Evolutionary conservation across 64 coral and sea anemone species (phyloP).

Genomic region (Montipora sp.): DNA sequence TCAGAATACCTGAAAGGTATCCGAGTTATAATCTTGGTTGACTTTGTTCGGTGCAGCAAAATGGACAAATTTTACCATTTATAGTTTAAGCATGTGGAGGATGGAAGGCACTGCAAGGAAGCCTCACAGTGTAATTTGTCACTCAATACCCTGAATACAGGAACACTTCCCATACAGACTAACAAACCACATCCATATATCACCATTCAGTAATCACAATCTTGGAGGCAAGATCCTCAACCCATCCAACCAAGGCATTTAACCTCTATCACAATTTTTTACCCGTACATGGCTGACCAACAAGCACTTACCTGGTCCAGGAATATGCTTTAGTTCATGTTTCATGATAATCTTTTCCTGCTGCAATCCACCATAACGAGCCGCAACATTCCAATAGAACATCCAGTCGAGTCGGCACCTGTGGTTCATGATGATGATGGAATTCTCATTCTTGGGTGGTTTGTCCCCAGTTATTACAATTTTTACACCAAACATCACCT

Average conservation of each 20-base stretch:
- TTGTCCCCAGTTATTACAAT: conserved; percentile 79
- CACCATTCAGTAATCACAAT: too few species aligned
- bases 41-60: too few species aligned
- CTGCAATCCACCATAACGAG: conserved; percentile 73
- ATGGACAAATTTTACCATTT: too few species aligned
- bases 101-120: neutral
- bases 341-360: conserved; percentile 98
- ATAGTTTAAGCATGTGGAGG: too few species aligned
- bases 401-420: conserved; percentile 95
- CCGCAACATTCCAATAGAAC: conserved; percentile 87
- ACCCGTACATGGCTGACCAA: neutral
- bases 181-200: too few species aligned
- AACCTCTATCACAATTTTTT: neutral
- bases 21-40: too few species aligned
- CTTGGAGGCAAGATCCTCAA: too few species aligned
- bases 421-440: conserved; percentile 97
- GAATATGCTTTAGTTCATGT: conserved; percentile 91
- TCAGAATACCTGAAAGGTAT: too few species aligned
- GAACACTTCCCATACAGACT: too few species aligned
- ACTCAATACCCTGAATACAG: neutral
- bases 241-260: too few species aligned
- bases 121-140: neutral
- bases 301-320: conserved; percentile 72
- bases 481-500: conserved; percentile 83
- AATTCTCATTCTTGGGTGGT: conserved; percentile 72